phyloP scores from a whole-genome alignment of 64 coral and sea anemone genomes.

The Actinia equina region DNA sequence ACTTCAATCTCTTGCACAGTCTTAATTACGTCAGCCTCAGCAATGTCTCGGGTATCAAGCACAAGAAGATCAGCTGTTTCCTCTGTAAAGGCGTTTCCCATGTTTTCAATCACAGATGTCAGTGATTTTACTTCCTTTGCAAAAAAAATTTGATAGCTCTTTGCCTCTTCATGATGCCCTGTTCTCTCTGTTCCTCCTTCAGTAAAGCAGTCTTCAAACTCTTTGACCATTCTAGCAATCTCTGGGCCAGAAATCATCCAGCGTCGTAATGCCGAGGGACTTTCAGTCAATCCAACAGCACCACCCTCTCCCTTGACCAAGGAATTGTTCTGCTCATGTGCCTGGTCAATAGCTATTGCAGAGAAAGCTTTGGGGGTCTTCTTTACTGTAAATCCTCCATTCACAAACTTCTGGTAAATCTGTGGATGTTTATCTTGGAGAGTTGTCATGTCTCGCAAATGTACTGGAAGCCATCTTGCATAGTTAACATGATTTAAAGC shows the following conservation, averaged over 20 bases:
- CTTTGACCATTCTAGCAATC: conserved; percentile 6
- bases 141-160: conserved; percentile 11
- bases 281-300: neutral
- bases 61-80: conserved; percentile 20
- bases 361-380: too few relatives aligned
- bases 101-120: conserved; percentile 22
- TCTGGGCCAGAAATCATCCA: conserved; percentile 46
- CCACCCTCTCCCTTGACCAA: conserved; percentile 34
- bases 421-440: too few relatives aligned
- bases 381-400: too few relatives aligned
- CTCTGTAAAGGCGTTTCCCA: conserved; percentile 23
- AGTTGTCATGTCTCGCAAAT: too few relatives aligned
- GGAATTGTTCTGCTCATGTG: neutral
- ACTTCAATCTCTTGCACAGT: conserved; percentile 5
- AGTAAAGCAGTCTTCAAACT: neutral
- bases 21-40: conserved; percentile 7
- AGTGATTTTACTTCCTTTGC: conserved; percentile 30
- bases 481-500: conserved; percentile 31
- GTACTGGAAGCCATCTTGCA: too few relatives aligned
- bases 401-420: too few relatives aligned
- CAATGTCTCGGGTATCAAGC: conserved; percentile 34
- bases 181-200: neutral
- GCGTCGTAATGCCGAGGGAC: neutral
- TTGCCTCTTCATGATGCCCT: conserved; percentile 16
- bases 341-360: too few relatives aligned